Base-by-base conservation (phyloP, 2,888 invertebrate species). In the Orthonychiurus folsomi region DNA sequence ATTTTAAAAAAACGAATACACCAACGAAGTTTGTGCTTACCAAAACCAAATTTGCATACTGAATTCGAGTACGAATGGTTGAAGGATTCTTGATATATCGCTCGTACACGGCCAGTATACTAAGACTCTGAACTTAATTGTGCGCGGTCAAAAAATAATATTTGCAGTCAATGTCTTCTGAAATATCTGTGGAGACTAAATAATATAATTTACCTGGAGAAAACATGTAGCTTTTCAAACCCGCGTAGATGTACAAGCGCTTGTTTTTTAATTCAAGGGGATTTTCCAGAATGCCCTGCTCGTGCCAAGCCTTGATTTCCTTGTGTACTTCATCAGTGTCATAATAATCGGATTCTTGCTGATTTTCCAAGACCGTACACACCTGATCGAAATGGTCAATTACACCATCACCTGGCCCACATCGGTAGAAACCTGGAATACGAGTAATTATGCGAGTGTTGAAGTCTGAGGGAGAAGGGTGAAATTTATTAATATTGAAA, bases 191-290 rank as follows among this genome's bases (percentile, higher is more conserved):
- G n/a, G n/a, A n/a, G n/a, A n/a, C n/a, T n/a, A n/a, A 37, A 15
- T 37, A 9, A 15, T 37, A 37, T 37, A 9, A 9, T 9, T 37
- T 37, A 37, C 37, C 37, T 3, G 67, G 52, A 48, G 64, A 66
- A 60, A 73, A 73, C 25, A 70, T 62, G 9, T 55, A 23, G 50
- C 61, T 69, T 9, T 66, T 56, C 3, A 62, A 59, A 20, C 70
- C 70, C 26, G 71, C 66, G 60, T 69, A 73, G 3, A 73, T 65
- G 47, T 71, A 73, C 1, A 73, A 54, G n/a, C 62, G 57, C 52
- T 69, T 70, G 26, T 69, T 65, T 26, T 61, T 47, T 20, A 73
- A 60, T 63, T 70, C 66, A 20, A 9, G 48, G 1, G 71, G 69
- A 48, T 63, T 64, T 3, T 70, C 71, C 57, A 73, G 70, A 1